These are phyloP conservation scores for Hemicordylus capensis DNA, from an alignment of 2,113 vertebrate species.

Conservation along the genomic window DNA sequence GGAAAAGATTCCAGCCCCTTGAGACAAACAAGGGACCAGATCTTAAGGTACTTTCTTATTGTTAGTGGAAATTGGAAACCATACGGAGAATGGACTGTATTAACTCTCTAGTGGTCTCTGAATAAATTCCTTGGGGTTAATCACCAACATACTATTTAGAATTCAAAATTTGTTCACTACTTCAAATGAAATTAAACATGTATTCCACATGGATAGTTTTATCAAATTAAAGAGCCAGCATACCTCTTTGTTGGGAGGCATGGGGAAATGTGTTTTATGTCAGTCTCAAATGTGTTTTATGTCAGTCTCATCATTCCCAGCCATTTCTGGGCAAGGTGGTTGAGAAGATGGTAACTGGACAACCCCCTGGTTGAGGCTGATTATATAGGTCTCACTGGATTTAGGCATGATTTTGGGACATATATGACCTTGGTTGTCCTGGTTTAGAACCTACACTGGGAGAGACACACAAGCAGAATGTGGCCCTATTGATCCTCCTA, in stretches of 20 bases:
- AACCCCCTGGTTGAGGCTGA: background rate
- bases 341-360: background rate
- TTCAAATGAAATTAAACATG: background rate
- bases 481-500: background rate
- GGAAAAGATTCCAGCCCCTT: conserved; percentile 22
- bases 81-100: background rate
- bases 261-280: background rate
- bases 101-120: background rate
- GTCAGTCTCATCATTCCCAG: background rate
- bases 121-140: background rate
- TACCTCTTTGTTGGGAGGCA: background rate
- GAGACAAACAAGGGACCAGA: conserved; percentile 30
- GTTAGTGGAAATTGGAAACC: conserved; percentile 14
- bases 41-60: conserved; percentile 6
- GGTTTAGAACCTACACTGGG: background rate
- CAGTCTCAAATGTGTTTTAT: background rate
- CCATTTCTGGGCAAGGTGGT: background rate
- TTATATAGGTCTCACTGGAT: background rate
- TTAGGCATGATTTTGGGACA: background rate
- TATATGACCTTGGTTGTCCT: background rate
- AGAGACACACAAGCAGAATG: background rate
- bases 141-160: background rate
- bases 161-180: background rate
- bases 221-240: background rate
- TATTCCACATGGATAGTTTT: background rate